phyloP scores from a whole-genome alignment of 2,797 vertebrate genomes.

The Typhlichthys eigenmanni region DNA sequence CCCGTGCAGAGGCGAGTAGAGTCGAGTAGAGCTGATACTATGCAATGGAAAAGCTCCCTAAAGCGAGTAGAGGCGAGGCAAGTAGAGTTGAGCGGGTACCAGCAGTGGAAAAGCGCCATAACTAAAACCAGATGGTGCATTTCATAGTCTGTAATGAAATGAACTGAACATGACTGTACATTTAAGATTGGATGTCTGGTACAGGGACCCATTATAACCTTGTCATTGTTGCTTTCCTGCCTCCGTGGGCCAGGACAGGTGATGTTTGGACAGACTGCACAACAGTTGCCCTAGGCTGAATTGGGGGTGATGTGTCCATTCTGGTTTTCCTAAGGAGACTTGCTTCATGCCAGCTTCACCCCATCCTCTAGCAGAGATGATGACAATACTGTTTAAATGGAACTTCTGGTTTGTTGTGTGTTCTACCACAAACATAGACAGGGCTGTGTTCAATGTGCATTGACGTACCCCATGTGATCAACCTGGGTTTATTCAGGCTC shows the following conservation, averaged over 20 bases:
- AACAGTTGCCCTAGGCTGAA: conserved; percentile 20
- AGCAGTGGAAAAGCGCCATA: neutral
- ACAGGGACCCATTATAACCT: conserved; percentile 31
- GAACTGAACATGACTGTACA: conserved; percentile 30
- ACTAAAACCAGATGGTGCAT: conserved; percentile 18
- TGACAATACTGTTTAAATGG: conserved; percentile 26
- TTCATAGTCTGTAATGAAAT: conserved; percentile 49
- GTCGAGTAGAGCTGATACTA: no score
- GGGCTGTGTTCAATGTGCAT: conserved; percentile 12
- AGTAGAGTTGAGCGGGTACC: no score
- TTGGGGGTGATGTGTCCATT: conserved; percentile 12
- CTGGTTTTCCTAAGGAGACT: conserved; percentile 22
- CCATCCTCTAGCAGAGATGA: neutral
- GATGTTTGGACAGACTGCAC: conserved; percentile 21
- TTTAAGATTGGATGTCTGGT: conserved; percentile 30
- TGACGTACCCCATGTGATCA: conserved; percentile 40
- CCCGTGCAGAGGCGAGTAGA: no score
- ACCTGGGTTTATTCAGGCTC: conserved; percentile 29
- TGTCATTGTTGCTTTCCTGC: conserved; percentile 8
- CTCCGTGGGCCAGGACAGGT: conserved; percentile 1
- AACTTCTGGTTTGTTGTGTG: conserved; percentile 35
- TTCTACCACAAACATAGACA: conserved; percentile 16
- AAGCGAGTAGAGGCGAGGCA: no score
- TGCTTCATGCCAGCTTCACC: conserved; percentile 3
- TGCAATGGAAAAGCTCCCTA: no score